A percentile compares a stretch with the other conserved stretches of the same genome.
Conservation (phyloP, 1,140 invertebrate species). For the Sipha flava region DNA sequence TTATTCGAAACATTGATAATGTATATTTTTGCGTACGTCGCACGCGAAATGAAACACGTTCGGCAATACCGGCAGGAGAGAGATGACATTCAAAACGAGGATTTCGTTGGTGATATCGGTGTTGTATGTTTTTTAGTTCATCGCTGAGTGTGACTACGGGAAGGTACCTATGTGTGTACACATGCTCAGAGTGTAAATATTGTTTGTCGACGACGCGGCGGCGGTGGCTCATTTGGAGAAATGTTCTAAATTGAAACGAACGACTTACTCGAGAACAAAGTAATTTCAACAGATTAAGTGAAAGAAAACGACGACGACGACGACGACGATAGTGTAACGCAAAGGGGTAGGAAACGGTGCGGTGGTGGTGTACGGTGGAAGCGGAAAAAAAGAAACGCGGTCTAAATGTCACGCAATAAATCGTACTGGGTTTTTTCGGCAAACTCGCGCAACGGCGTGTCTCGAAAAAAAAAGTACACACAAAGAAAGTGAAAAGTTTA, state of each 20-base stretch:
- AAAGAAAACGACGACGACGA: not conserved
- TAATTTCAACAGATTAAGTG: slow-evolving; percentile 68
- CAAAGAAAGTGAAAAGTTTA: slow-evolving; percentile 45
- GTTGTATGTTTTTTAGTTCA: too few species aligned
- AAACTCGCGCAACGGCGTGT: slow-evolving; percentile 43
- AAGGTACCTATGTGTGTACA: too few species aligned
- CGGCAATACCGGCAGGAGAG: too few species aligned
- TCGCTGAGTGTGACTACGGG: too few species aligned
- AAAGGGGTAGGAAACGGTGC: not conserved
- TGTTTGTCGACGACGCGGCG: not conserved
- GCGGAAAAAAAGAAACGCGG: not conserved
- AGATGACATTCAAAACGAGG: too few species aligned
- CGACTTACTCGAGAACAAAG: slow-evolving; percentile 9
- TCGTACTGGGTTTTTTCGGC: slow-evolving; percentile 46
- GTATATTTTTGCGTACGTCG: too few species aligned
- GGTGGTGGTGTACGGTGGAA: too few species aligned
- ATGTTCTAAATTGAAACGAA: slow-evolving; percentile 32
- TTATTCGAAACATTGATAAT: too few species aligned
- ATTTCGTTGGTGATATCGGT: too few species aligned
- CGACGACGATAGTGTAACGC: not conserved
- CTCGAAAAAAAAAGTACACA: slow-evolving; percentile 68
- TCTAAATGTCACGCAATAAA: slow-evolving; percentile 60
- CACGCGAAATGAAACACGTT: too few species aligned
- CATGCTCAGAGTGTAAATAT: not conserved
- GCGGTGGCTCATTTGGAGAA: not conserved